Conservation (phyloP, 2,113 vertebrate genomes). For the Prionailurus bengalensis region DNA sequence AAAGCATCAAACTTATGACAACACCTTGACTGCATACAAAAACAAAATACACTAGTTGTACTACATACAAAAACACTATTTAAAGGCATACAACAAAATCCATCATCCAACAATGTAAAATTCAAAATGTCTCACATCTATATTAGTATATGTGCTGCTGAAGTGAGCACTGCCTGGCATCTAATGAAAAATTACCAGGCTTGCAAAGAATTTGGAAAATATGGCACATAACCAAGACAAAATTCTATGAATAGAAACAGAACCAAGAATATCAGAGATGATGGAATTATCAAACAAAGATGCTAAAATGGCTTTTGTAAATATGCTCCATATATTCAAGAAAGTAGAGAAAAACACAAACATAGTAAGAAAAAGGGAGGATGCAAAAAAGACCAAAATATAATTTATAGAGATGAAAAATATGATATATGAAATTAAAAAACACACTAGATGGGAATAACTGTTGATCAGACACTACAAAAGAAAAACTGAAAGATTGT, state of each 20-base stretch:
- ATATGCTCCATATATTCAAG: not conserved
- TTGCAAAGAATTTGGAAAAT: constrained; percentile 21
- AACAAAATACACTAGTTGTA: not conserved
- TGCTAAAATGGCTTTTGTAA: not conserved
- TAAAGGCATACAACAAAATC: not conserved
- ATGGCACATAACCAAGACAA: not conserved
- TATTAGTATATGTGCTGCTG: too few species aligned
- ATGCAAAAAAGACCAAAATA: not conserved
- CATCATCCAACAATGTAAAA: not conserved
- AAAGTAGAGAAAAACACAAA: not conserved
- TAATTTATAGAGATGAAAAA: not conserved
- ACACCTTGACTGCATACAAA: not conserved
- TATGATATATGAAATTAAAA: not conserved
- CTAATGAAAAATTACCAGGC: not conserved
- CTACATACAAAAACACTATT: not conserved
- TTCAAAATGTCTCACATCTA: not conserved
- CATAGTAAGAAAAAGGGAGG: not conserved
- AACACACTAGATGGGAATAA: not conserved
- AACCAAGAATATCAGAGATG: not conserved
- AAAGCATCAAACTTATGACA: not conserved
- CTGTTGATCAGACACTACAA: not conserved
- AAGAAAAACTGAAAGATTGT: not conserved
- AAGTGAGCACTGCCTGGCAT: not conserved
- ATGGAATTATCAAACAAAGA: not conserved
- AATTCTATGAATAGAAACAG: not conserved